Conservation (phyloP, 2,888 invertebrate genomes). For the Acanthosepion lycidas region DNA sequence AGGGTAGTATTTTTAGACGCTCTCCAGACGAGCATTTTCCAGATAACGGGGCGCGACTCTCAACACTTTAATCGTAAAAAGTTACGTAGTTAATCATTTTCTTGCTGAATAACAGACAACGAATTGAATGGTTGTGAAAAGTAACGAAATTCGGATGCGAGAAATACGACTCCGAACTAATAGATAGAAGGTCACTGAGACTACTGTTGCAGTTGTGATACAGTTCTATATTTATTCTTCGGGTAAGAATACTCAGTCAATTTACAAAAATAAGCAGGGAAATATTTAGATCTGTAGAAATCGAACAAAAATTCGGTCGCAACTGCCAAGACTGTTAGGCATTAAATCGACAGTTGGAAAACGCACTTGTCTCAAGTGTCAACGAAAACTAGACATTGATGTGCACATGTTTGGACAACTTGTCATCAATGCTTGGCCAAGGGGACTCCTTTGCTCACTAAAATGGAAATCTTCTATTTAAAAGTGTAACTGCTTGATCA, state of each 20-base stretch:
- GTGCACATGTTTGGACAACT: background rate
- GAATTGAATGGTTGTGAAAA: too few relatives aligned
- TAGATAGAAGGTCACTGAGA: too few relatives aligned
- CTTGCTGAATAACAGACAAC: too few relatives aligned
- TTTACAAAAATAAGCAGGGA: background rate
- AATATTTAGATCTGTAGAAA: background rate
- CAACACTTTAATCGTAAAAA: too few relatives aligned
- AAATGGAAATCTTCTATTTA: background rate
- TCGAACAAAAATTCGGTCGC: background rate
- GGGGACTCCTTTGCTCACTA: background rate
- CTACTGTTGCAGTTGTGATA: background rate
- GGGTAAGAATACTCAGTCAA: background rate
- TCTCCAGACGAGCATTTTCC: too few relatives aligned
- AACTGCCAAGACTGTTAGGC: background rate
- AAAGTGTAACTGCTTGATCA: background rate
- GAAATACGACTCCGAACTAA: too few relatives aligned
- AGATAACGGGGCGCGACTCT: too few relatives aligned
- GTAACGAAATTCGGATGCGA: too few relatives aligned
- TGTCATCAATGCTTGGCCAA: background rate
- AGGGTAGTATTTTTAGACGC: too few relatives aligned
- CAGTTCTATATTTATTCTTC: background rate
- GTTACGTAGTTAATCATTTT: too few relatives aligned
- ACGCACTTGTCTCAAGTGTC: background rate
- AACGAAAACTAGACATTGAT: background rate
- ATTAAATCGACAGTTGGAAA: background rate